phyloP scores from a whole-genome alignment of 1,140 invertebrate genomes.

The Episyrphus balteatus region DNA sequence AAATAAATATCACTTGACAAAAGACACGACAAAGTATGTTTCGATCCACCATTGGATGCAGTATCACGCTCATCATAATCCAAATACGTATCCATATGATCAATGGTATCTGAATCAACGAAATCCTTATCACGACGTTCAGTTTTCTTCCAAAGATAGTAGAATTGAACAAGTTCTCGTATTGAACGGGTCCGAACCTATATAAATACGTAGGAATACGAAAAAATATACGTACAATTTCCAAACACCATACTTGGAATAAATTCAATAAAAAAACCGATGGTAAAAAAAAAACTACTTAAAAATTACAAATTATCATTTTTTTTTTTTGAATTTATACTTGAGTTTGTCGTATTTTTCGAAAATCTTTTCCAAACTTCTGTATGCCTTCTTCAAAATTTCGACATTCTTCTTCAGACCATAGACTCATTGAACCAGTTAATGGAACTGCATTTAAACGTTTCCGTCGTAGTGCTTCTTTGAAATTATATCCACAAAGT shows the following conservation, averaged over 20 bases:
- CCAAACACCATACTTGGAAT: too few relatives aligned
- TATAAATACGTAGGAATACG: too few relatives aligned
- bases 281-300: too few relatives aligned
- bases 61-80: constrained; percentile 18
- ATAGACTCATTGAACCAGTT: constrained; percentile 68
- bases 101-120: constrained; percentile 27
- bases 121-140: constrained; percentile 75
- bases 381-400: constrained; percentile 93
- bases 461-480: constrained; percentile 78
- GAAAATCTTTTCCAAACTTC: constrained; percentile 92
- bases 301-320: too few relatives aligned
- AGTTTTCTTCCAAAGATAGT: constrained; percentile 98
- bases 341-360: constrained; percentile 87
- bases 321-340: constrained; percentile 39
- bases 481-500: constrained; percentile 88
- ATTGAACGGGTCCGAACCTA: constrained; percentile 82
- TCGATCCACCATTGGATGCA: constrained; percentile 1
- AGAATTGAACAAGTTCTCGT: constrained; percentile 94
- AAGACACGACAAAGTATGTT: too few relatives aligned
- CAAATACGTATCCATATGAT: constrained; percentile 33
- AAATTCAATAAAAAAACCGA: too few relatives aligned
- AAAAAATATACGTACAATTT: too few relatives aligned
- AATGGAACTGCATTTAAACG: constrained; percentile 65
- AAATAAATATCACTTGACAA: too few relatives aligned
- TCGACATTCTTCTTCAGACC: constrained; percentile 95